A percentile compares a stretch with the other conserved stretches of the same genome.
These are phyloP conservation scores for Heloderma charlesbogerti DNA, from an alignment of 2,113 vertebrate genomes.

Conservation along the genomic window DNA sequence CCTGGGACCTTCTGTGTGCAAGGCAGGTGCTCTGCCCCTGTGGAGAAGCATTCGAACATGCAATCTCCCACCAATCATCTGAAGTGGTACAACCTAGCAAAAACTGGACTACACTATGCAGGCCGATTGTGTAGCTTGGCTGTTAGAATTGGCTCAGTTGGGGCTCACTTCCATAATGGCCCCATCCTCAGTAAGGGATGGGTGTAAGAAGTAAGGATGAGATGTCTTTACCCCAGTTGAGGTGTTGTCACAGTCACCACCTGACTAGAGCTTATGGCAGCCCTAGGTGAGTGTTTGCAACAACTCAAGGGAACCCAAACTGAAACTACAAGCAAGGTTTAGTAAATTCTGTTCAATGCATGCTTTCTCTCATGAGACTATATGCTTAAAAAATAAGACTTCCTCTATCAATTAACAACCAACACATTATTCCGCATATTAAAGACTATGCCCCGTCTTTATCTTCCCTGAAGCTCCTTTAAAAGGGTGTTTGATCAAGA, in stretches of 20 bases:
- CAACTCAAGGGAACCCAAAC: not conserved
- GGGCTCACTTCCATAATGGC: not conserved
- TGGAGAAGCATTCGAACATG: not conserved
- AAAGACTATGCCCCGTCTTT: not conserved
- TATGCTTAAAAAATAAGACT: conserved; percentile 1
- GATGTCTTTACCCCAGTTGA: not conserved
- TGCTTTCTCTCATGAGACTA: not conserved
- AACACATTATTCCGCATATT: not conserved
- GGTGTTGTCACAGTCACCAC: not conserved
- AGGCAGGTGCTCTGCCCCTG: too few species aligned
- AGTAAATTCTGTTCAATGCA: not conserved
- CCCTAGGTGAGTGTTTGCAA: not conserved
- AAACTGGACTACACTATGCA: not conserved
- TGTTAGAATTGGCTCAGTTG: not conserved
- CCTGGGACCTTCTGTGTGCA: too few species aligned
- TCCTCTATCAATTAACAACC: not conserved
- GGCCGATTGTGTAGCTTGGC: not conserved
- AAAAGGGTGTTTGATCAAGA: conserved; percentile 18
- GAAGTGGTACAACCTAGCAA: not conserved
- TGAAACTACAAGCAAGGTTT: not conserved
- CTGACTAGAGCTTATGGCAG: not conserved
- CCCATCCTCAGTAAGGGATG: not conserved
- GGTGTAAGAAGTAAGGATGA: too few species aligned
- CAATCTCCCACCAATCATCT: not conserved
- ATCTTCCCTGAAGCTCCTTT: not conserved